Evolutionary conservation across 2,797 vertebrate species (phyloP), one percentile per base, ranked within the genome.

Genomic region (Periophthalmus magnuspinnatus): DNA sequence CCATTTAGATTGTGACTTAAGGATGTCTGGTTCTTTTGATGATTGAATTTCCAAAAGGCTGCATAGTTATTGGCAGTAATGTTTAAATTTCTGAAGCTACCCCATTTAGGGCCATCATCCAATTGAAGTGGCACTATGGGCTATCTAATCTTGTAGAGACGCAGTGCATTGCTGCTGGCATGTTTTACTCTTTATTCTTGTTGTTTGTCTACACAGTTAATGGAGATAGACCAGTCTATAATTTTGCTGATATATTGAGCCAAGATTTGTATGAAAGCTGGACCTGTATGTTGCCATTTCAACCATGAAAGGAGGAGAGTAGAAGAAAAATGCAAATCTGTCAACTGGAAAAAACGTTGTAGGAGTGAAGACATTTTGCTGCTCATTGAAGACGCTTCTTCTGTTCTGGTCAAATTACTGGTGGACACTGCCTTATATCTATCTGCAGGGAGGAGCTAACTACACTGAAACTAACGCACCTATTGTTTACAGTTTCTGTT

Each of bases 31-130:
- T 64, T 10, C 61, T 48, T 64, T 47, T 63, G 60, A 10, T 45
- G 60, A 45, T 28, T 63, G 38, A 45, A 63, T 41, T 41, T 62
- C 19, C 45, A 45, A 21, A 45, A 63, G 33, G 38, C 60, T 45
- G 36, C n/a, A 22, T 21, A 28, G 38, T 24, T 64, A 64, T 64
- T 64, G 41, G 41, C 41, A 48, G 61, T 47, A 63, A 62, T 22
- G 34, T 62, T 13, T 62, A 38, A 63, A 45, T 63, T 45, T 63
- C 14, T 24, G n/a, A 14, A 9, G 38, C 60, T 61, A 36, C 9
- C 10, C 16, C n/a, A 14, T 45, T 63, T 45, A 63, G 10, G 14
- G 38, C 3, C 38, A 45, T 63, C 38, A 45, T 45, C 38, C 60
- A 63, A 16, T 6, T 62, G 17, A 60, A 60, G 7, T 60, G 17